phyloP scores from a whole-genome alignment of 2,113 vertebrate species.

The Tonatia bakeri region DNA sequence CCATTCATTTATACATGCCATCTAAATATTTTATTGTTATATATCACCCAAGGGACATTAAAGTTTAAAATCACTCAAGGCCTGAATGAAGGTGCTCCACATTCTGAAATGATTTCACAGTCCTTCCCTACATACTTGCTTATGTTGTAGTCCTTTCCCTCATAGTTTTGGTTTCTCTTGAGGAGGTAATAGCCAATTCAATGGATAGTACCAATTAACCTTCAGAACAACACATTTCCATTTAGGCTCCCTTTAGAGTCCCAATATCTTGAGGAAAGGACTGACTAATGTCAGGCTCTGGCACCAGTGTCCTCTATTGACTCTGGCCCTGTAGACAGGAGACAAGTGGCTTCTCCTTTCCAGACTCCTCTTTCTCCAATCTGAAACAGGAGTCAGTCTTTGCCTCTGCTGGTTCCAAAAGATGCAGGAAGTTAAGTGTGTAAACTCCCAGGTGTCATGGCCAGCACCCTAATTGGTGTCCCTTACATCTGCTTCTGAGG shows the following conservation, averaged over 20 bases:
- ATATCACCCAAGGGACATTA: constrained; percentile 22
- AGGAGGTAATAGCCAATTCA: background rate
- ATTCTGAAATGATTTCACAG: constrained; percentile 5
- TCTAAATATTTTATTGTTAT: constrained; percentile 42
- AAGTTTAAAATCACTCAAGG: constrained; percentile 39
- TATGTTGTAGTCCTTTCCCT: background rate
- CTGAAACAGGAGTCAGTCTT: background rate
- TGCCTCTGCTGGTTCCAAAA: background rate
- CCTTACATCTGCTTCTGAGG: background rate
- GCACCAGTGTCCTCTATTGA: background rate
- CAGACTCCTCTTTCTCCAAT: background rate
- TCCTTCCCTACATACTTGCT: background rate
- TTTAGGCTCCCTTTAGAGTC: background rate
- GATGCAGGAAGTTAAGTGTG: background rate
- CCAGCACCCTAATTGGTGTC: background rate
- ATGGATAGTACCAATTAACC: background rate
- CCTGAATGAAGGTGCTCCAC: background rate
- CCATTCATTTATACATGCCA: constrained; percentile 10
- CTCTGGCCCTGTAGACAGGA: background rate
- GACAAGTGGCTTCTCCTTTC: constrained; percentile 17
- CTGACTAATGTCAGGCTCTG: background rate
- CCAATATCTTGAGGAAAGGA: background rate
- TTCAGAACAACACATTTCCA: background rate
- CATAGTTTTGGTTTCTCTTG: background rate
- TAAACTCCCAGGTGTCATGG: background rate